Base-by-base conservation (phyloP, 1,140 invertebrate species). In the Melipona quadrifasciata region DNA sequence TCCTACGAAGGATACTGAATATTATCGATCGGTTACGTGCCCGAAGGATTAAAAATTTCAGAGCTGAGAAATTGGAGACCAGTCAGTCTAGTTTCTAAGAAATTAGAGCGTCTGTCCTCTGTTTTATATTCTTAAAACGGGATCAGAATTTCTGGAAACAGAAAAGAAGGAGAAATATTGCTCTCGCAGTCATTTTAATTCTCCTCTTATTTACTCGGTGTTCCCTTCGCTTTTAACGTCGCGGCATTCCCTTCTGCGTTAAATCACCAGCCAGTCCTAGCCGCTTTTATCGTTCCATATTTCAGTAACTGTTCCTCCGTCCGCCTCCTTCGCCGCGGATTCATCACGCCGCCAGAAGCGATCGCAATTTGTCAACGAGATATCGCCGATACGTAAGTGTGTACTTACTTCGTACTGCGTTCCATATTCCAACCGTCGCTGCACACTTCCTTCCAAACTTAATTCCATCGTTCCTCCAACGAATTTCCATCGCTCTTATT, bases 291-390 rank as follows among this genome's bases (percentile, higher is more conserved):
- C 71, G 73, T 31, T 57, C 55, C 73, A 75, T 75, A 75, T 75
- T 75, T 75, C 73, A 75, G 17, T 77, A 27, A 34, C 61, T 21
- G 39, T n/a, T 77, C 58, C 75, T 53, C 75, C 39, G 16, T 77
- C 31, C 39, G 39, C 39, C 39, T 47, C 19, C 19, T 77, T 12
- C 75, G n/a, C 31, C 24, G 27, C n/a, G 58, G 27, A 78, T 78
- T 78, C 76, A 61, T 65, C 76, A 53, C 21, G 61, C 47, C 76
- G 39, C 17, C 39, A 17, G 75, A 51, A 78, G 19, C 76, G 76
- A 67, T 65, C 61, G 76, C 76, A 78, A 78, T 78, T 67, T 78
- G 61, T 78, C 76, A 27, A 8, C n/a, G n/a, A 10, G n/a, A 65
- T 65, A 78, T 53, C 61, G 76, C 16, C 31, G 31, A 39, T 58